These are phyloP conservation scores for Molanna angustata DNA, from an alignment of 2,888 invertebrate genomes.

Conservation along the genomic window DNA sequence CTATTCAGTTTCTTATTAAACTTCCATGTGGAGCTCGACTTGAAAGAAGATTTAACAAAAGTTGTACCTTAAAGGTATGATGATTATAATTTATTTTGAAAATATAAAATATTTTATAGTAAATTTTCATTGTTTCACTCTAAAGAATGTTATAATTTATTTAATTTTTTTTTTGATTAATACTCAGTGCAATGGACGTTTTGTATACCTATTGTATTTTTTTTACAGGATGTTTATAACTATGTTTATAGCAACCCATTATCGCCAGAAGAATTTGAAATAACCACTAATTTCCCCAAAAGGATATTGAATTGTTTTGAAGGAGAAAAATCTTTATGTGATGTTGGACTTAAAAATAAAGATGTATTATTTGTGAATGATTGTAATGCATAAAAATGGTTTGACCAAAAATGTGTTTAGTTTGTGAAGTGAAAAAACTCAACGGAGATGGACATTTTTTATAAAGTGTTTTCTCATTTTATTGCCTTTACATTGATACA, in stretches of 20 bases:
- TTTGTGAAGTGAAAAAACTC: too few relatives aligned
- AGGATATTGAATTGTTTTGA: conserved; percentile 70
- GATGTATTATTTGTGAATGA: conserved; percentile 95
- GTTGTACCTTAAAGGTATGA: conserved; percentile 77
- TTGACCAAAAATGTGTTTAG: neutral
- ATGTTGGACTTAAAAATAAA: conserved; percentile 81
- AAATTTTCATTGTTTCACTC: too few relatives aligned
- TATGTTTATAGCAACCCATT: conserved; percentile 94
- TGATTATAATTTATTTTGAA: too few relatives aligned
- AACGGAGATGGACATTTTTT: neutral
- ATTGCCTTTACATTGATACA: too few relatives aligned
- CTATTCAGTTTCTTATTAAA: conserved; percentile 85
- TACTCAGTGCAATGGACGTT: too few relatives aligned
- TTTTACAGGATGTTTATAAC: conserved; percentile 83
- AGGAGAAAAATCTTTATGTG: conserved; percentile 56
- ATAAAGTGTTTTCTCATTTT: too few relatives aligned
- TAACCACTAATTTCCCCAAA: conserved; percentile 94
- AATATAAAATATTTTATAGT: too few relatives aligned
- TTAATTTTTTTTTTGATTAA: too few relatives aligned
- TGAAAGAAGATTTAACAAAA: conserved; percentile 79
- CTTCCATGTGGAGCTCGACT: conserved; percentile 86
- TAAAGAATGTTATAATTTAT: too few relatives aligned
- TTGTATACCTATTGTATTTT: too few relatives aligned
- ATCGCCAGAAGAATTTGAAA: conserved; percentile 90
- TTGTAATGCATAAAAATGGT: conserved; percentile 70